Conservation (phyloP, 2,113 vertebrate species). For the Amblyornis subalaris region DNA sequence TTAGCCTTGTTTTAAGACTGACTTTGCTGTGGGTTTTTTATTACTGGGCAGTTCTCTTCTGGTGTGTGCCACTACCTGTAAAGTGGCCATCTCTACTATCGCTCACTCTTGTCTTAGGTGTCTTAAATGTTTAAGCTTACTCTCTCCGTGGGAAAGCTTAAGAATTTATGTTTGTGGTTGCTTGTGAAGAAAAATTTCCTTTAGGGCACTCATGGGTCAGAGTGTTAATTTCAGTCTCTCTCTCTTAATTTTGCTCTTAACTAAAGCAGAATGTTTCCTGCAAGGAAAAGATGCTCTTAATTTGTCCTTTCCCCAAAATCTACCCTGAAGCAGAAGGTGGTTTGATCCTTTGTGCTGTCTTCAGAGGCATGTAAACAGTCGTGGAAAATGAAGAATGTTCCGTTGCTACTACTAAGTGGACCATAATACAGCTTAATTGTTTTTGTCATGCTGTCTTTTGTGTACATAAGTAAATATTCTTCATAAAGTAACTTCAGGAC, state of each 20-base stretch:
- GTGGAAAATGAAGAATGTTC: not conserved
- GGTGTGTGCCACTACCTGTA: not conserved
- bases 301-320: not conserved
- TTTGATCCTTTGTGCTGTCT: not conserved
- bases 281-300: not conserved
- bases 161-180: not conserved
- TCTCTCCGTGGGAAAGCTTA: not conserved
- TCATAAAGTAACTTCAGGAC: not conserved
- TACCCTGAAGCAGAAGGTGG: not conserved
- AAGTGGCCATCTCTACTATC: not conserved
- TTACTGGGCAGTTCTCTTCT: not conserved
- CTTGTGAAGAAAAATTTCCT: not conserved
- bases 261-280: not conserved
- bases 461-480: not conserved
- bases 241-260: not conserved
- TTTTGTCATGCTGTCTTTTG: not conserved
- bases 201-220: not conserved
- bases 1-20: not conserved
- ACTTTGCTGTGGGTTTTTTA: not conserved
- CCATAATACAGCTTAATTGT: not conserved
- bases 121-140: not conserved
- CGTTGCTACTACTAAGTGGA: not conserved
- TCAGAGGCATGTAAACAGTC: not conserved
- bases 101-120: not conserved
- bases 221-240: not conserved